These are phyloP conservation scores for Noctilio leporinus DNA, from an alignment of 2,113 vertebrate species.

Conservation along the genomic window DNA sequence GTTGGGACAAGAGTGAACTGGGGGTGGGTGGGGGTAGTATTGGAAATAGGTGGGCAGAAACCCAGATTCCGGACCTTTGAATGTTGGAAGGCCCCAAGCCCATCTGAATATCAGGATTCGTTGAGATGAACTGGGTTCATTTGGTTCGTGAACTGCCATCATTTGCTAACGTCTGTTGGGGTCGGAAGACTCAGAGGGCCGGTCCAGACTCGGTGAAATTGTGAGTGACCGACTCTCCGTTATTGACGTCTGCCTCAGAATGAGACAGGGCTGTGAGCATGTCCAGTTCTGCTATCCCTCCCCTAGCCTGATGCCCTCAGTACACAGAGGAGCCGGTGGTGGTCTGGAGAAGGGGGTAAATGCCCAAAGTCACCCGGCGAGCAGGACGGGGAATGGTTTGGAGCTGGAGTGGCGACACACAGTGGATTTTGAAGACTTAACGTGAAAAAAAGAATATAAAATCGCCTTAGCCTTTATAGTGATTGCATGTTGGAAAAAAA, in stretches of 20 bases:
- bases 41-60: background rate
- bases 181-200: background rate
- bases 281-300: background rate
- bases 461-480: background rate
- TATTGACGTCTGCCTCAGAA: background rate
- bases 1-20: background rate
- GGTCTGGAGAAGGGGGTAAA: background rate
- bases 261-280: accelerated
- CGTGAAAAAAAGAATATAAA: background rate
- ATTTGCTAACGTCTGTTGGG: background rate
- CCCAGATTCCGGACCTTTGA: background rate
- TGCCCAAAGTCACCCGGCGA: background rate
- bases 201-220: background rate
- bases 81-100: background rate
- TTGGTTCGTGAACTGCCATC: background rate
- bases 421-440: background rate
- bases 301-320: background rate
- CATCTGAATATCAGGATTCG: background rate
- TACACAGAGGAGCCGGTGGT: background rate
- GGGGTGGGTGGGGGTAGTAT: no score
- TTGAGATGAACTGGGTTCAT: background rate
- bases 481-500: background rate
- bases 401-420: background rate
- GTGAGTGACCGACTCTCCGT: background rate
- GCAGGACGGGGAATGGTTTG: background rate